Evolutionary conservation across 2,113 vertebrate species (phyloP).

Genomic region (Megaptera novaeangliae): DNA sequence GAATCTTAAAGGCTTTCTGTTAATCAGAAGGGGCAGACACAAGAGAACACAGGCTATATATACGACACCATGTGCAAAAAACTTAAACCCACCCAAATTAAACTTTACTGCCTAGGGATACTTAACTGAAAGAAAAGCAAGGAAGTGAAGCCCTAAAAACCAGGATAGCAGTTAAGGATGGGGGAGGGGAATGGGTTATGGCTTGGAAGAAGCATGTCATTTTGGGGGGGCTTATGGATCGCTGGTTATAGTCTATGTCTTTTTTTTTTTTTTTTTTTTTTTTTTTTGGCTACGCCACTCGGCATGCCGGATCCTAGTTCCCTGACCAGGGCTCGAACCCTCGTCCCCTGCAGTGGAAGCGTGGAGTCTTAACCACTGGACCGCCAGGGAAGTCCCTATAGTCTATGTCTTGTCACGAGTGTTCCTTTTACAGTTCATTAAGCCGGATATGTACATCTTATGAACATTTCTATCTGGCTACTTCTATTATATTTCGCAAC

Average conservation of each 20-base stretch:
- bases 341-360: not conserved
- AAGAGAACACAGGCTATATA: accelerated
- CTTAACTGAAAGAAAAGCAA: not conserved
- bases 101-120: not conserved
- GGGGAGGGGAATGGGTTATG: too few species aligned
- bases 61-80: not conserved
- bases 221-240: not conserved
- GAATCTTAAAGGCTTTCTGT: too few species aligned
- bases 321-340: not conserved
- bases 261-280: not conserved
- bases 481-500: not conserved
- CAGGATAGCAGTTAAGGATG: not conserved
- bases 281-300: not conserved
- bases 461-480: not conserved
- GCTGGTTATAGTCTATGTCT: not conserved
- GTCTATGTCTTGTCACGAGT: not conserved
- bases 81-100: not conserved
- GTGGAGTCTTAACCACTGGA: not conserved
- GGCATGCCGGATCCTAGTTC: not conserved
- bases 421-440: not conserved
- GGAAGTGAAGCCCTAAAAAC: too few species aligned
- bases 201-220: not conserved
- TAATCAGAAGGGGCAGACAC: too few species aligned
- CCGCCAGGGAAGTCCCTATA: not conserved
- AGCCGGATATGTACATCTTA: not conserved